Evolutionary conservation across 2,113 vertebrate species (phyloP).

Genomic region (Apteryx owenii): DNA sequence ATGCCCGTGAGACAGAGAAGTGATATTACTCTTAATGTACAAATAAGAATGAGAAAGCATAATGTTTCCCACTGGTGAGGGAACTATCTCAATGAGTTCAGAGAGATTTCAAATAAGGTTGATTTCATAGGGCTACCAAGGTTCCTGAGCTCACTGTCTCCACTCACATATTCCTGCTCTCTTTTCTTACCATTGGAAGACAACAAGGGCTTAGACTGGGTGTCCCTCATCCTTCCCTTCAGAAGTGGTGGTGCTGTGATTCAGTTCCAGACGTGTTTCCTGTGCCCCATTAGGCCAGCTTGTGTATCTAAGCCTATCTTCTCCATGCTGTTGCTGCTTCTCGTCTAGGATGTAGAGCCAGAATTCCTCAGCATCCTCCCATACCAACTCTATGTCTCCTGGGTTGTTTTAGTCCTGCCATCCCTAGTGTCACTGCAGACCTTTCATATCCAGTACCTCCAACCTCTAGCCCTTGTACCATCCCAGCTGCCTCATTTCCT

Average conservation of each 20-base stretch:
- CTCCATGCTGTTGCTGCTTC: not conserved
- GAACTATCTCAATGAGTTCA: not conserved
- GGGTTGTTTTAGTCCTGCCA: not conserved
- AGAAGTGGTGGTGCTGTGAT: not conserved
- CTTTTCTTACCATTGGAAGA: not conserved
- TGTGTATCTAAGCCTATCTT: not conserved
- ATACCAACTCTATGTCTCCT: not conserved
- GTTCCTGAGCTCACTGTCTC: not conserved
- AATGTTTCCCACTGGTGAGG: not conserved
- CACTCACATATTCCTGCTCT: not conserved
- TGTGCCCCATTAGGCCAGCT: too few species aligned
- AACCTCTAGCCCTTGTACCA: not conserved
- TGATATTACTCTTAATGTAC: not conserved
- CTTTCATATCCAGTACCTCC: not conserved
- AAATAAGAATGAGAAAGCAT: not conserved
- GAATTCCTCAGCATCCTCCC: not conserved
- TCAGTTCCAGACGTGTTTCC: not conserved
- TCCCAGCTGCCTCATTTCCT: not conserved
- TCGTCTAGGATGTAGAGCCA: not conserved
- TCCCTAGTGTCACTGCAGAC: not conserved
- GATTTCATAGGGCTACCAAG: rapidly evolving
- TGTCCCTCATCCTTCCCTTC: not conserved
- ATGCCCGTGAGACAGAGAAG: not conserved
- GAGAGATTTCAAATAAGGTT: not conserved
- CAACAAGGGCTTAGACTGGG: not conserved